These are phyloP conservation scores for Platalea minor DNA, from an alignment of 2,797 vertebrate genomes.

Conservation along the genomic window DNA sequence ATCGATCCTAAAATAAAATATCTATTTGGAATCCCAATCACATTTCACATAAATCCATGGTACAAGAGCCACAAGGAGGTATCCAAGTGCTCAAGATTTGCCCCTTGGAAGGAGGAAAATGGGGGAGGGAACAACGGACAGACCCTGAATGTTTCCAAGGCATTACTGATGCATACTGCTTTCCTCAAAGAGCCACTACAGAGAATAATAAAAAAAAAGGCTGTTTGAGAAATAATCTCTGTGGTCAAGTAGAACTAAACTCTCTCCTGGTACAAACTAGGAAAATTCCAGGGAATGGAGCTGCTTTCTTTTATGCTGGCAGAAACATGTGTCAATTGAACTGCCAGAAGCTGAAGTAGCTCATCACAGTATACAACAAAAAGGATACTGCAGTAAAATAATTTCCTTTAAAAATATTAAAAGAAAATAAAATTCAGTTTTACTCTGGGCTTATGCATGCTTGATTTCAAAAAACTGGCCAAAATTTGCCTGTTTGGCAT, in stretches of 20 bases:
- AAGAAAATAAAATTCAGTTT: not conserved
- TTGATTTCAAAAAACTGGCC: not conserved
- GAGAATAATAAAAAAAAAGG: not conserved
- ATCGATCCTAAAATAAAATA: not conserved
- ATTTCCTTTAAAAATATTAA: not conserved
- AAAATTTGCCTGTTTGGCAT: not conserved
- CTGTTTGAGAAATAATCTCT: not conserved
- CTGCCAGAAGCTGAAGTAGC: not conserved
- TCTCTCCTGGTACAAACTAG: not conserved
- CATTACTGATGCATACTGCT: not conserved
- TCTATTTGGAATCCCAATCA: not conserved
- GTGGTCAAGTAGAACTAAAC: not conserved
- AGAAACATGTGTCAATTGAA: not conserved
- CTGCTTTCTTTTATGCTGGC: not conserved
- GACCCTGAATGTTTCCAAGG: not conserved
- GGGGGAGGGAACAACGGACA: not conserved
- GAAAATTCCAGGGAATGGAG: not conserved
- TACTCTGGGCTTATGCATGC: accelerated
- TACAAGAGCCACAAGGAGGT: not conserved
- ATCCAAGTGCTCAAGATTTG: not conserved
- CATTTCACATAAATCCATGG: not conserved
- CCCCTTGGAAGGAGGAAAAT: not conserved
- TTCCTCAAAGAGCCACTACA: not conserved
- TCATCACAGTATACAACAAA: not conserved
- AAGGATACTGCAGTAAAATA: not conserved